Percentiles rank a stretch among this genome's conserved stretches.
Conservation (phyloP, 2,888 invertebrate species). For the Torymus texanus region DNA sequence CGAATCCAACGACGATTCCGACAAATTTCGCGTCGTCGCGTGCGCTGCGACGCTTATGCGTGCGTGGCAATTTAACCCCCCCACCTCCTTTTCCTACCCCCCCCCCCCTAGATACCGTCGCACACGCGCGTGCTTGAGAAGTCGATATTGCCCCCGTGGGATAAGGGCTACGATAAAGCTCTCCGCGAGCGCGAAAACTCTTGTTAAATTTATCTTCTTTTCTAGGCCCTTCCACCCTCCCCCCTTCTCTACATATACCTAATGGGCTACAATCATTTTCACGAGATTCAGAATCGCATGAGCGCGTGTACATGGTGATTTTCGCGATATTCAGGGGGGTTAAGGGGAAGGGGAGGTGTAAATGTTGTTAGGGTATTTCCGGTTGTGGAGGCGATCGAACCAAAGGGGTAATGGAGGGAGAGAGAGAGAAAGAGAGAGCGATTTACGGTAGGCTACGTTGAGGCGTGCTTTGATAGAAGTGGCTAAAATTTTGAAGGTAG, state of each 20-base stretch:
- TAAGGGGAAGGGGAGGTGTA: not conserved
- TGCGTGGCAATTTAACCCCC: slow-evolving; percentile 22
- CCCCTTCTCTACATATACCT: too few species aligned
- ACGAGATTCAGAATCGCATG: not conserved
- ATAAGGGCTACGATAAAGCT: slow-evolving; percentile 3
- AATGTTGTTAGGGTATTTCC: too few species aligned
- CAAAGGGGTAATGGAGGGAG: too few species aligned
- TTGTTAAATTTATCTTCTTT: slow-evolving; percentile 27
- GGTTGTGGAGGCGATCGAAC: too few species aligned
- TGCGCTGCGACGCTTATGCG: slow-evolving; percentile 35
- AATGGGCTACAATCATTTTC: slow-evolving; percentile 41
- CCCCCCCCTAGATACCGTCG: slow-evolving; percentile 7
- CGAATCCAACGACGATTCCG: slow-evolving; percentile 15
- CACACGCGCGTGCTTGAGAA: not conserved
- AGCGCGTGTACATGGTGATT: not conserved
- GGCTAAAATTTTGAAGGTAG: too few species aligned
- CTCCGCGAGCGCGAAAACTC: slow-evolving; percentile 25
- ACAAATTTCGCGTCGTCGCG: slow-evolving; percentile 49
- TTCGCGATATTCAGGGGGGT: too few species aligned
- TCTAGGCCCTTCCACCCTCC: not conserved
- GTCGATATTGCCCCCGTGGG: not conserved
- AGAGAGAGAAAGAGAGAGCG: too few species aligned
- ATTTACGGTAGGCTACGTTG: too few species aligned
- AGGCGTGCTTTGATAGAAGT: too few species aligned
- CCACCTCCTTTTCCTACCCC: not conserved